These are phyloP conservation scores for Hemicrepidius hirtus DNA, from an alignment of 2,888 invertebrate species.

Conservation along the genomic window DNA sequence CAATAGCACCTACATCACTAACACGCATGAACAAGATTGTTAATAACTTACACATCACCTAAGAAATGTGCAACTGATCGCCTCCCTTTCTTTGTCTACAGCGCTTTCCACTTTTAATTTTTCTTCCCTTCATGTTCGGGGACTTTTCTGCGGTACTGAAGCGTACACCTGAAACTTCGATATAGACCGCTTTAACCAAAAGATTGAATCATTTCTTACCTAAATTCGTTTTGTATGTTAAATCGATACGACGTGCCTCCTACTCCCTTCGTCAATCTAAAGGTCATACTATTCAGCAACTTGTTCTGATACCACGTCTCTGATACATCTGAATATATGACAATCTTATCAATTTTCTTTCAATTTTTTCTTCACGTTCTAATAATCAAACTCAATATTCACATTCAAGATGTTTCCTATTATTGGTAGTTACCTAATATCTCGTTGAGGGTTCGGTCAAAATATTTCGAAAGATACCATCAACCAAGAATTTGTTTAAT, in stretches of 20 bases:
- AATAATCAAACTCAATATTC: no score
- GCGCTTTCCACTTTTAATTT: neutral
- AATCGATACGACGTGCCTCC: conserved; percentile 16
- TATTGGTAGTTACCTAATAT: no score
- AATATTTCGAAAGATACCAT: no score
- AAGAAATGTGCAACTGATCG: conserved; percentile 43
- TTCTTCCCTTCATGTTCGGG: neutral
- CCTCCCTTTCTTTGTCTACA: conserved; percentile 8
- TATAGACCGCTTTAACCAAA: conserved; percentile 5
- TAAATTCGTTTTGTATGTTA: conserved; percentile 16
- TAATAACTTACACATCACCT: conserved; percentile 65
- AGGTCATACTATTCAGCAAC: conserved; percentile 3
- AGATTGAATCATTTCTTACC: conserved; percentile 22
- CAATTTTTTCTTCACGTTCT: no score
- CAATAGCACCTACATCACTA: conserved; percentile 67
- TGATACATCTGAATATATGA: no score
- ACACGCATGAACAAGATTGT: conserved; percentile 69
- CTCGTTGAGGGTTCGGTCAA: no score
- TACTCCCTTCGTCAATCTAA: no score
- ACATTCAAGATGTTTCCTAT: no score
- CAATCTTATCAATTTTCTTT: no score
- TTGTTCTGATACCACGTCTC: neutral
- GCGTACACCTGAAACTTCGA: conserved; percentile 13
- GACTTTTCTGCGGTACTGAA: neutral
- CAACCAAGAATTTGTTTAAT: no score